Evolutionary conservation across 2,113 vertebrate genomes (phyloP).

Genomic region (Eidolon helvum): DNA sequence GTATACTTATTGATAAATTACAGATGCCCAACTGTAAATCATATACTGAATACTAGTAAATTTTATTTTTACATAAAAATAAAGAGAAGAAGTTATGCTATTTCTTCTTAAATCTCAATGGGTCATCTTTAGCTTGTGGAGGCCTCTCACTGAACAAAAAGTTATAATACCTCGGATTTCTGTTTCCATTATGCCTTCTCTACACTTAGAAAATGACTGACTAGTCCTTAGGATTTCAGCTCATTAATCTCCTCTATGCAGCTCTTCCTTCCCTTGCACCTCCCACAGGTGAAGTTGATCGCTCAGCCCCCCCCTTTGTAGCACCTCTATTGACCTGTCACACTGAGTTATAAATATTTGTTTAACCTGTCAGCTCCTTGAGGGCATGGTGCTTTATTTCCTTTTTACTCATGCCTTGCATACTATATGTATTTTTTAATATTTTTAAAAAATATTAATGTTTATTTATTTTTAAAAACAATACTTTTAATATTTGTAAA

Average conservation of each 20-base stretch:
- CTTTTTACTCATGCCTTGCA: not conserved
- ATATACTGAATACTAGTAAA: not conserved
- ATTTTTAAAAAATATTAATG: too few species aligned
- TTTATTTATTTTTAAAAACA: too few species aligned
- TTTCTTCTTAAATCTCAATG: not conserved
- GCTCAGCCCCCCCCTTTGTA: not conserved
- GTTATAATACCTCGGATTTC: not conserved
- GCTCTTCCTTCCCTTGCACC: not conserved
- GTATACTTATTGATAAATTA: not conserved
- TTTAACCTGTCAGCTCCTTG: not conserved
- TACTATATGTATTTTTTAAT: not conserved
- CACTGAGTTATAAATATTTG: not conserved
- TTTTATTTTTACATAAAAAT: constrained; percentile 8
- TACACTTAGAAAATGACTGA: not conserved
- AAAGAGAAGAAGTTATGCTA: not conserved
- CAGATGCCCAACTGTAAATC: not conserved
- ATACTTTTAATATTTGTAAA: not conserved
- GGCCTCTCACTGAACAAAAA: not conserved
- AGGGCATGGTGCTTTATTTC: not conserved
- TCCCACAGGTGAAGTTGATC: not conserved
- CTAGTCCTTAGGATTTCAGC: not conserved
- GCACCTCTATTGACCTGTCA: not conserved
- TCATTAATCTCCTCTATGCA: not conserved
- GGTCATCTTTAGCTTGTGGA: not conserved
- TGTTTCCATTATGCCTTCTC: not conserved